Base-by-base conservation (phyloP, 2,113 vertebrate species). In the Halcyon senegalensis region DNA sequence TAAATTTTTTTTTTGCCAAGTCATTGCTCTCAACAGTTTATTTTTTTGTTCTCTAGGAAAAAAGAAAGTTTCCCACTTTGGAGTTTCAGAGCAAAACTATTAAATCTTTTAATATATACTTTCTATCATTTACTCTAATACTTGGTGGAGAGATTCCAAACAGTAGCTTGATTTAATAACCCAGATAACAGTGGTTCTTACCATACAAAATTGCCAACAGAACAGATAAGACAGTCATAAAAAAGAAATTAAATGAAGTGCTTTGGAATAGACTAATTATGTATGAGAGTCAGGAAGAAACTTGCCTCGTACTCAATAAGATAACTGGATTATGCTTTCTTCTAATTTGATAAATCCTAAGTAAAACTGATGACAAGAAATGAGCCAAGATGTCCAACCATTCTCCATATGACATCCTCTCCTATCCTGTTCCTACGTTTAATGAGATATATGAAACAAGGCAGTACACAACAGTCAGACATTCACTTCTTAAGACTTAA, bases 221-320 rank as follows among this genome's bases (percentile, higher is more conserved):
- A 77, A 69, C 14, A 92, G 59, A 62, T 41, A 92, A 84, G 68
- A 64, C 20, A 92, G 60, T 56, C 76, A 93, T 55, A 74, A 81
- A 86, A 80, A 88, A 80, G 44, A 84, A 95, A 89, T 62, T 69
- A 79, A 78, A 78, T 87, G 1, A 91, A 89, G 35, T 76, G 24
- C 53, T 91, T 91, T 85, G 70, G 69, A 89, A 87, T 2, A 78
- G 84, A 82, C 58, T 91, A 92, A 89, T 95, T 67, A 58, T 10
- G n/a, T 51, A 56, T 30, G 24, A 72, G 23, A 92, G 41, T 64
- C 89, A 89, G 89, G 89, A 96, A 94, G 87, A 94, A 96, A 96
- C 35, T 84, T 84, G 64, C 37, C 66, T 79, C 6, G 12, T 76
- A 76, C 15, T 60, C 56, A 78, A 33, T 51, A 56, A 79, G 8